phyloP scores from a whole-genome alignment of 2,113 vertebrate genomes.

The Caranx melampygus region DNA sequence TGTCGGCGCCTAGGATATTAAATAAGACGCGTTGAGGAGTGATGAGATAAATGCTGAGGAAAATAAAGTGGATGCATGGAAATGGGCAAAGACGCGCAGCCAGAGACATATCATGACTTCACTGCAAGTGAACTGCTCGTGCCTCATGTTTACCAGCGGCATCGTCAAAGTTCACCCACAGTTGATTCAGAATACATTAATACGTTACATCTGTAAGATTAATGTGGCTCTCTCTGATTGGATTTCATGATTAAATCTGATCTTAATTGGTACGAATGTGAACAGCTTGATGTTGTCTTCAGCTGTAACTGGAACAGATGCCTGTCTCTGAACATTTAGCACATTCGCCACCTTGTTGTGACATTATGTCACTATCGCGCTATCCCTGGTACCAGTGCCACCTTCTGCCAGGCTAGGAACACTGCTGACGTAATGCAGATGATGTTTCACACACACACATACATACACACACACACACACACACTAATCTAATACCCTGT shows the following conservation, averaged over 20 bases:
- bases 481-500: neutral
- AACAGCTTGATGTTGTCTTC: constrained; percentile 39
- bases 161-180: constrained; percentile 4
- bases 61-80: constrained; percentile 19
- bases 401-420: constrained; percentile 36
- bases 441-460: neutral
- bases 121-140: neutral
- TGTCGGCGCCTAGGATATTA: constrained; percentile 34
- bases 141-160: constrained; percentile 3
- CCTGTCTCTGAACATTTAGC: constrained; percentile 38
- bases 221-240: neutral
- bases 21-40: constrained; percentile 10
- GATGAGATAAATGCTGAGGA: constrained; percentile 16
- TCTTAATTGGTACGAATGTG: constrained; percentile 32
- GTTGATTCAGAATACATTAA: constrained; percentile 24
- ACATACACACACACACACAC: constrained; percentile 11
- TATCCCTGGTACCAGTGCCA: neutral
- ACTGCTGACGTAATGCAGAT: constrained; percentile 43
- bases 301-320: constrained; percentile 49
- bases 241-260: constrained; percentile 11
- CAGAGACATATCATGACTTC: neutral
- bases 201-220: constrained; percentile 5
- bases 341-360: constrained; percentile 43
- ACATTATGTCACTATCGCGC: constrained; percentile 43
- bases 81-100: neutral